Percentiles rank a stretch among this genome's conserved stretches.
Conservation (phyloP, 2,113 vertebrate genomes). For the Neolamprologus falcicula region DNA sequence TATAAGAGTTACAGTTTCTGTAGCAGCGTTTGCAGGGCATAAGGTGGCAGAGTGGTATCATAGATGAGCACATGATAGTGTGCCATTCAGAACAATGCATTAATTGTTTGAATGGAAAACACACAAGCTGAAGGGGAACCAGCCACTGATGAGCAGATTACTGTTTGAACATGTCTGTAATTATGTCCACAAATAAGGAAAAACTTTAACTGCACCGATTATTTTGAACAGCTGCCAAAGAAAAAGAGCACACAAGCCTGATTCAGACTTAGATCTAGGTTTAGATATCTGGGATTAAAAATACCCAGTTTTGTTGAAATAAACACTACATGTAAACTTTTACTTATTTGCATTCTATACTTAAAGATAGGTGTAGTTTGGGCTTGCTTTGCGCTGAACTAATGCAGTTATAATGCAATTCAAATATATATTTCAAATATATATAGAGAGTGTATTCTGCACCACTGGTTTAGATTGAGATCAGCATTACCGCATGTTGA, state of each 20-base stretch:
- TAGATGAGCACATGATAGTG: neutral
- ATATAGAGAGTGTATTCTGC: neutral
- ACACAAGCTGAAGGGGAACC: neutral
- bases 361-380: neutral
- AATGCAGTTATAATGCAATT: neutral
- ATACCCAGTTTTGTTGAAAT: neutral
- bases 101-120: neutral
- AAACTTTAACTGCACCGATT: neutral
- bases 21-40: neutral
- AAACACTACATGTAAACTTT: neutral
- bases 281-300: neutral
- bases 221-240: neutral
- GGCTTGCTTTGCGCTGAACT: neutral
- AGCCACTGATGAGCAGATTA: neutral
- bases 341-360: accelerated
- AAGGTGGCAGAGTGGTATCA: neutral
- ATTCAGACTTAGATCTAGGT: neutral
- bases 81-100: neutral
- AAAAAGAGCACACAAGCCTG: neutral
- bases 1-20: accelerated
- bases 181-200: neutral
- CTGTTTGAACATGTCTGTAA: neutral
- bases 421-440: neutral
- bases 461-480: neutral
- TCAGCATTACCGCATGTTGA: neutral